phyloP scores from a whole-genome alignment of 2,113 vertebrate genomes.

The Colius striatus region DNA sequence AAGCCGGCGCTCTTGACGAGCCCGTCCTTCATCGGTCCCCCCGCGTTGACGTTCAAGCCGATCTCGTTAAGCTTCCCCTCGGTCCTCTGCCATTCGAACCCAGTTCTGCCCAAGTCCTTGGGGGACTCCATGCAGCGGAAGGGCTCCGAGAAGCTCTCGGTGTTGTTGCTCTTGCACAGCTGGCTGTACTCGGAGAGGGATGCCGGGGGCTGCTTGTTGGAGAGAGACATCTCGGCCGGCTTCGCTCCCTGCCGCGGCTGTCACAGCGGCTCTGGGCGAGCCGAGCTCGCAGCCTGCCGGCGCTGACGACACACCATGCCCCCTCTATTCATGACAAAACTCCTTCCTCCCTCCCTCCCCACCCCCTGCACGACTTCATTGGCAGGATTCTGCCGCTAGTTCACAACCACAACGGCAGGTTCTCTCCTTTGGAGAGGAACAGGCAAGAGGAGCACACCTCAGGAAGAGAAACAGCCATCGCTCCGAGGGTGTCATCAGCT shows the following conservation, averaged over 20 bases:
- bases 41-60: constrained; percentile 75
- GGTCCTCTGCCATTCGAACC: constrained; percentile 90
- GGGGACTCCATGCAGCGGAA: constrained; percentile 67
- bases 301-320: constrained; percentile 75
- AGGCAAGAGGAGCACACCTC: neutral
- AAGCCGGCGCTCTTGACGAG: constrained; percentile 79
- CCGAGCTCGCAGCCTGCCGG: constrained; percentile 69
- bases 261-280: constrained; percentile 69
- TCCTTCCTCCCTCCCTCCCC: constrained; percentile 42
- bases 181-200: constrained; percentile 81
- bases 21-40: constrained; percentile 73
- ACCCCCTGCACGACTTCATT: constrained; percentile 30
- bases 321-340: constrained; percentile 57
- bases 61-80: constrained; percentile 82
- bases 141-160: constrained; percentile 60
- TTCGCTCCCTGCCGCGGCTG: constrained; percentile 52
- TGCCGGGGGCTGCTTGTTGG: constrained; percentile 80
- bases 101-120: constrained; percentile 72
- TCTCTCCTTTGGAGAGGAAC: neutral
- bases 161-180: constrained; percentile 79
- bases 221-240: constrained; percentile 80
- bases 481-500: neutral
- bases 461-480: neutral
- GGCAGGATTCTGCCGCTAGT: constrained; percentile 50
- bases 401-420: neutral